Base-by-base conservation (phyloP, 2,113 vertebrate species). In the Neolamprologus variostigma region DNA sequence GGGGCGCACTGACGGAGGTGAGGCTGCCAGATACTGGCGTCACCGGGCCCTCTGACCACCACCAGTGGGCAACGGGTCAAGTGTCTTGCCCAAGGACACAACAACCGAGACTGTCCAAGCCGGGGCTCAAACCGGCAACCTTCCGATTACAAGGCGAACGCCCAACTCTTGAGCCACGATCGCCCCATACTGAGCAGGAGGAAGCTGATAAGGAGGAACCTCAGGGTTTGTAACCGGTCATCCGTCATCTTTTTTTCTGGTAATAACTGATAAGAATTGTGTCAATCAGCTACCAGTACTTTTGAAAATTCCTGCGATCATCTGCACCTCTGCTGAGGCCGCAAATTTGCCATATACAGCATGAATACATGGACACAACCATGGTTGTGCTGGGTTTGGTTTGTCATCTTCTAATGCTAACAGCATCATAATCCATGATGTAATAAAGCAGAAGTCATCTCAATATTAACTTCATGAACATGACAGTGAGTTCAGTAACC, bases 331-430 rank as follows among this genome's bases (percentile, higher is more conserved):
- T 73, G 5, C 37, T 26, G 21, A 26, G 21, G 37, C 37, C 0
- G 2, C n/a, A 21, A 37, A 12, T 66, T 66, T 66, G 19, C 10
- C 33, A 37, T 66, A 35, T 37, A n/a, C 17, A 21, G 61, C 61
- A 5, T 66, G 33, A 66, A 37, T 66, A 21, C 61, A 66, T 66
- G 61, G 17, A 37, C 61, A n/a, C 10, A 66, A 37, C 61, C 61
- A n/a, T 1, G 1, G 0, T 63, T 63, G 59, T 66, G 31, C 17
- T 35, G 33, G 2, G 31, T n/a, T 11, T 8, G n/a, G 35, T 68
- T 68, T 68, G n/a, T n/a, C 33, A 68, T 68, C 35, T 40, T n/a
- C 35, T 68, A 40, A 68, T 40, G n/a, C 7, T 63, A 63, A 63
- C 3, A 68, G n/a, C 11, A 23, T 40, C 35, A 40, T 40, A 68